phyloP scores from a whole-genome alignment of 2,797 vertebrate genomes.

The Falco cherrug region DNA sequence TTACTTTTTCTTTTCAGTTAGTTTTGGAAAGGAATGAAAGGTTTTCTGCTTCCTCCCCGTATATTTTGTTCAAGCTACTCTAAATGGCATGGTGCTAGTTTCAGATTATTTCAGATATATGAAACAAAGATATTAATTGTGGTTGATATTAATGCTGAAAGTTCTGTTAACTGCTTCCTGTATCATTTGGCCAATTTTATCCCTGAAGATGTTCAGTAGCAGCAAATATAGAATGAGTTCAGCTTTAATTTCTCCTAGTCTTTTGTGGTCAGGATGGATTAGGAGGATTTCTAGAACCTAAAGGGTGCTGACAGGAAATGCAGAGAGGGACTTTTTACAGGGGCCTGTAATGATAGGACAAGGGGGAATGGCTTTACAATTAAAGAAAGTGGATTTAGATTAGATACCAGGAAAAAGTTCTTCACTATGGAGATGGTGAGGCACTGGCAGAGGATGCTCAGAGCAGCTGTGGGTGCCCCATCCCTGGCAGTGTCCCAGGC shows the following conservation, averaged over 20 bases:
- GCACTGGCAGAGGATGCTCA: no score
- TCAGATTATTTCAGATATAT: background rate
- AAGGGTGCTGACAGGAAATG: no score
- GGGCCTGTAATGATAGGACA: no score
- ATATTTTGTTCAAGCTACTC: background rate
- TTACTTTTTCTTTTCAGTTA: background rate
- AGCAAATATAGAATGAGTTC: background rate
- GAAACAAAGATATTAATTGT: background rate
- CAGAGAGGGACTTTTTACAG: no score
- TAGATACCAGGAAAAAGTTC: no score
- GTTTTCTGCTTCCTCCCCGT: background rate
- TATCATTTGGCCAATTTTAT: background rate
- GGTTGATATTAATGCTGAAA: background rate
- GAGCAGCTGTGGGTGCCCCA: no score
- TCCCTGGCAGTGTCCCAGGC: no score
- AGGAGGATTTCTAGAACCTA: background rate
- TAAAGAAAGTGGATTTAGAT: no score
- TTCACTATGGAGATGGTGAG: no score
- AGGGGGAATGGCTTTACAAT: no score
- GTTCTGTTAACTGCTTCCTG: background rate
- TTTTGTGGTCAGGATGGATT: background rate
- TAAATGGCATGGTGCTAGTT: background rate
- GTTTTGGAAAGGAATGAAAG: background rate
- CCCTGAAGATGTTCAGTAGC: background rate
- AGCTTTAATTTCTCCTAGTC: background rate